phyloP scores from a whole-genome alignment of 1,140 invertebrate genomes.

The Sarcophaga bullata region DNA sequence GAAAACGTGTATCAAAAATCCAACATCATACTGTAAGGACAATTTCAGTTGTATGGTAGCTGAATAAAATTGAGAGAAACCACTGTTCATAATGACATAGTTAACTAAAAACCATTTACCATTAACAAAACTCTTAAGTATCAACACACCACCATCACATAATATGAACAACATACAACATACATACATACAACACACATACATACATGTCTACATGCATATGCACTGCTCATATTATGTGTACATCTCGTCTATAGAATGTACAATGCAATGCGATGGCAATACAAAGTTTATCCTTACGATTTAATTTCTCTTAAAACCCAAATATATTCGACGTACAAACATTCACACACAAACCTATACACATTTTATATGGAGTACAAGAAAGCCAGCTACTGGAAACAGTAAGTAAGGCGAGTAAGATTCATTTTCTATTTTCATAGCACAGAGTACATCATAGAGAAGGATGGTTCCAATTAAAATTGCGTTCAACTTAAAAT shows the following conservation, averaged over 20 bases:
- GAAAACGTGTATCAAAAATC: too few species aligned
- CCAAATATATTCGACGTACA: neutral
- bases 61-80: conserved; percentile 4
- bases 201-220: neutral
- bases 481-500: neutral
- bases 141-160: conserved; percentile 10
- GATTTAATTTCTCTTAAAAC: conserved; percentile 32
- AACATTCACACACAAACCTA: neutral
- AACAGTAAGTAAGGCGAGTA: neutral
- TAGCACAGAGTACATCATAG: neutral
- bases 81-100: conserved; percentile 39
- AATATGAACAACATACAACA: neutral
- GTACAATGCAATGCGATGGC: neutral
- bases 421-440: too few species aligned
- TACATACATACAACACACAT: neutral
- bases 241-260: neutral
- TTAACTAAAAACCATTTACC: conserved; percentile 39
- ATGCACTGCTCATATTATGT: neutral
- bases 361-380: neutral
- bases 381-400: neutral
- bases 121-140: conserved; percentile 37
- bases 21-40: too few species aligned
- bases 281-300: conserved; percentile 31
- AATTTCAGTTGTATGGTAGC: too few species aligned
- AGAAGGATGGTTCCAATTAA: neutral